Evolutionary conservation across 2,113 vertebrate species (phyloP).

Genomic region (Cephalopholis sonnerati): DNA sequence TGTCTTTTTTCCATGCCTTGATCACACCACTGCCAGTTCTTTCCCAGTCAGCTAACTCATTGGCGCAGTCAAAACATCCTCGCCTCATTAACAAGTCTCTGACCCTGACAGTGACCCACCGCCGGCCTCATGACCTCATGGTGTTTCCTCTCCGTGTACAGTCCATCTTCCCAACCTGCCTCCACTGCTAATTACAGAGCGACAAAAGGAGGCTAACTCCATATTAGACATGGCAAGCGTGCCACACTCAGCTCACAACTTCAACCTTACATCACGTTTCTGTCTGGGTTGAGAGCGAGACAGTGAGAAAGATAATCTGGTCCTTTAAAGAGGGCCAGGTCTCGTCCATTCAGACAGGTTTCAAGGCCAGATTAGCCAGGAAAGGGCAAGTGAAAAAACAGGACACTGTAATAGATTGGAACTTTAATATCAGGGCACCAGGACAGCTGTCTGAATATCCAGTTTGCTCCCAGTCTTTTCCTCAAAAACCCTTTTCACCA

Average conservation of each 20-base stretch:
- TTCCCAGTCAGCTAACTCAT: conserved; percentile 18
- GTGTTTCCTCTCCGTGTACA: conserved; percentile 49
- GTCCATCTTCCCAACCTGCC: conserved; percentile 15
- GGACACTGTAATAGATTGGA: background rate
- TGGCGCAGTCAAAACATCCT: conserved; percentile 31
- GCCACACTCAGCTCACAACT: background rate
- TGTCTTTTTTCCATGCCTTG: too few species aligned
- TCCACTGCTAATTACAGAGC: conserved; percentile 60
- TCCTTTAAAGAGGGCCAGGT: conserved; percentile 34
- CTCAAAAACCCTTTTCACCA: background rate
- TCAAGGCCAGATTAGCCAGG: conserved; percentile 68
- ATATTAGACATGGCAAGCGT: conserved; percentile 76
- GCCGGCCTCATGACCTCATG: conserved; percentile 48
- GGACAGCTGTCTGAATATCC: background rate
- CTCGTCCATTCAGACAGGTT: conserved; percentile 39
- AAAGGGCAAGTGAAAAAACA: conserved; percentile 67
- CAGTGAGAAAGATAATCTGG: conserved; percentile 48
- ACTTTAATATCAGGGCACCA: background rate
- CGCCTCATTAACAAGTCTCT: conserved; percentile 42
- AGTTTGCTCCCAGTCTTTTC: too few species aligned
- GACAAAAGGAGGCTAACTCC: conserved; percentile 85
- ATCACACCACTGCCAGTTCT: conserved; percentile 2
- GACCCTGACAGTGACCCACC: conserved; percentile 55
- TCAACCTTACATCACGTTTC: conserved; percentile 67
- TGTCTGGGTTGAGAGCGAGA: conserved; percentile 50